Evolutionary conservation across 1,140 invertebrate genomes (phyloP).

Genomic region (Drosophila prosaltans): DNA sequence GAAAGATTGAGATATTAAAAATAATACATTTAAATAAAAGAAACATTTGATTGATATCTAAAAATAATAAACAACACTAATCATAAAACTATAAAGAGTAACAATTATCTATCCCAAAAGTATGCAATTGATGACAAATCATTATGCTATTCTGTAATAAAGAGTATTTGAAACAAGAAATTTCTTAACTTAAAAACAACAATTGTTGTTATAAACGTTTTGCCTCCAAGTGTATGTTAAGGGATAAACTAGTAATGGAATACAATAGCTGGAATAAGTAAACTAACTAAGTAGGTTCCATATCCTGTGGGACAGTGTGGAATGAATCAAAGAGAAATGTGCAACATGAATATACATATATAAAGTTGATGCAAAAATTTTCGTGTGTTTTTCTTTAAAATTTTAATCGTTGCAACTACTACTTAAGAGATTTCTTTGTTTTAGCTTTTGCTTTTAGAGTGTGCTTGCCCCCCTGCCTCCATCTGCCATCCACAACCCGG

Average conservation of each 20-base stretch:
- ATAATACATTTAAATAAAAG: background rate
- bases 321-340: too few species aligned
- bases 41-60: background rate
- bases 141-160: background rate
- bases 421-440: conserved; percentile 11
- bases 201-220: conserved; percentile 2
- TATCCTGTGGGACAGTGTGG: background rate
- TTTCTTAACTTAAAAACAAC: background rate
- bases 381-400: conserved; percentile 3
- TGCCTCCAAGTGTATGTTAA: background rate
- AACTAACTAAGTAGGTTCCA: conserved; percentile 4
- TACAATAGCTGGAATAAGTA: conserved; percentile 1
- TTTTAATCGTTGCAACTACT: conserved; percentile 8
- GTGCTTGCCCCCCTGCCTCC: background rate
- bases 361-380: background rate
- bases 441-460: background rate
- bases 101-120: background rate
- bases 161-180: background rate
- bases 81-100: too few species aligned
- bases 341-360: background rate
- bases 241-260: conserved; percentile 7
- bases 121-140: background rate
- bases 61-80: background rate
- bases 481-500: background rate
- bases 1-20: background rate